Conservation (phyloP, 2,113 vertebrate genomes). For the Ctenomys sociabilis region DNA sequence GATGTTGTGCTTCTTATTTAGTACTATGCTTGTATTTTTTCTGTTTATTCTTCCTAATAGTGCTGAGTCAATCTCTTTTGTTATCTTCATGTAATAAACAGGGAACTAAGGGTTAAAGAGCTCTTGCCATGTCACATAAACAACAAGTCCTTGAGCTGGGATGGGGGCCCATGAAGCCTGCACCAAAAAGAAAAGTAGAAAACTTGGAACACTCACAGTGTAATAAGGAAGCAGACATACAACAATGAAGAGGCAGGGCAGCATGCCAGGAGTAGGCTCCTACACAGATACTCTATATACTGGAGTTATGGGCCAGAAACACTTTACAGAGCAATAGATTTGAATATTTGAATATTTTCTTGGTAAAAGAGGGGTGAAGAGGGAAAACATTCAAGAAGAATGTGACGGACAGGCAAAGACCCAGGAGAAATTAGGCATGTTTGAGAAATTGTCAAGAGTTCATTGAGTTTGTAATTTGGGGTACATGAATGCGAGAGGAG, state of each 20-base stretch:
- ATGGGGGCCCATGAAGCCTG: background rate
- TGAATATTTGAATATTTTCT: background rate
- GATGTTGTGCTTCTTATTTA: background rate
- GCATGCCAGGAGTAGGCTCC: background rate
- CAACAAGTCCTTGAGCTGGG: background rate
- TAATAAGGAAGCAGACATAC: background rate
- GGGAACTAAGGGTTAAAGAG: background rate
- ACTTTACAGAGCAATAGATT: background rate
- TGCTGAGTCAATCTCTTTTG: background rate
- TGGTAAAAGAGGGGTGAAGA: background rate
- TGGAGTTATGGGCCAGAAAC: background rate
- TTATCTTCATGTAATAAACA: background rate
- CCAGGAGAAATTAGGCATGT: background rate
- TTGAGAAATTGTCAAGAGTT: background rate
- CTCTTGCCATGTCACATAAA: background rate
- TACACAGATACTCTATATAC: background rate
- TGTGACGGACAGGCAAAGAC: background rate
- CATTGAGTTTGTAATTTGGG: background rate
- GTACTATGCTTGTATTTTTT: background rate
- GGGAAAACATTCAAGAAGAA: background rate
- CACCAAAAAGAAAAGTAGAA: background rate
- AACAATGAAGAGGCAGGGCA: background rate
- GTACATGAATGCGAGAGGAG: background rate
- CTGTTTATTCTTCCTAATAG: background rate
- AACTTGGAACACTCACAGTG: background rate